Evolutionary conservation across 2,797 vertebrate genomes (phyloP), one percentile per base, ranked within the genome.

Genomic region (Argyrosomus regius): DNA sequence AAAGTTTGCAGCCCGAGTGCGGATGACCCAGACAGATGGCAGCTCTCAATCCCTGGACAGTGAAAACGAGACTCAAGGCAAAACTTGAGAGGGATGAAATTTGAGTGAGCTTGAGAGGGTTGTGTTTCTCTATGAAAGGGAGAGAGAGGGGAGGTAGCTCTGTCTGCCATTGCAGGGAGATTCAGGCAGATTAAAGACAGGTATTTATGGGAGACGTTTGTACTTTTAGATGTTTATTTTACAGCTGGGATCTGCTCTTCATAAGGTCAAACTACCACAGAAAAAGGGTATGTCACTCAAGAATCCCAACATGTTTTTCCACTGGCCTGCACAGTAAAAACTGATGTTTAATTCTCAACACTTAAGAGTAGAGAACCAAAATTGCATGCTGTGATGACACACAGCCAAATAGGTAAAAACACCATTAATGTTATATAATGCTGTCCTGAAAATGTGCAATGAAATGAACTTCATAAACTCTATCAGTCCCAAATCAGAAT

Each of bases 11-110:
- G 64, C 66, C 35, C 35, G 4, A 83, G 72, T 1, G 3, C 0
- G 65, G 48, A 70, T 86, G 91, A 91, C 93, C 91, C 84, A 86
- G 89, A 91, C 93, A 91, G 91, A 94, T 93, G 92, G 92, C 84
- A 81, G 89, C 83, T 89, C 87, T 91, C 90, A 83, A 89, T 92
- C 89, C 90, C 85, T 20, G 78, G 87, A 88, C 76, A 54, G 72
- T 79, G 89, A 81, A 91, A 91, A 90, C 13, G 72, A 92, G 79
- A 91, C 89, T 88, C 65, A 45, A 86, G 87, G 91, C 85, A 92
- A 88, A 88, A 92, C 83, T 89, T 90, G 88, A 92, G 86, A 91
- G 82, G 83, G 81, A 91, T 90, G 90, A 90, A 90, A 93, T 89
- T 82, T 84, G 91, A 93, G 90, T 28, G 77, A 85, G 88, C 77